These are phyloP conservation scores for Myotis vivesi DNA, from an alignment of 2,797 vertebrate species.

Conservation along the genomic window DNA sequence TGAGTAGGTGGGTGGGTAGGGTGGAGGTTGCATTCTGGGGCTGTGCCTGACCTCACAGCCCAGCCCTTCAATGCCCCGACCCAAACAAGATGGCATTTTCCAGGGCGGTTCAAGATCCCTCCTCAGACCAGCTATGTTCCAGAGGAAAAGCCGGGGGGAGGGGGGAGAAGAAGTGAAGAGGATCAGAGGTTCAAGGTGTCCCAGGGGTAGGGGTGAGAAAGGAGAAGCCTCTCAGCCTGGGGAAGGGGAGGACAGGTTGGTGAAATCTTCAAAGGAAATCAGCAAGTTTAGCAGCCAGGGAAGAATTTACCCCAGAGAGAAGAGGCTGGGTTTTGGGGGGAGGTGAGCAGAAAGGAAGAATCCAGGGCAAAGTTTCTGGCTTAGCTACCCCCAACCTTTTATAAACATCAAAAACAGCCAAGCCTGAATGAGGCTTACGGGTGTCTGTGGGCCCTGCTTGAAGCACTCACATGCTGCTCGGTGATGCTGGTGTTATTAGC, in stretches of 20 bases:
- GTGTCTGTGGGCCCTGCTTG: background rate
- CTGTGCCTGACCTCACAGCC: background rate
- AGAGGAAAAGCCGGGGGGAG: background rate
- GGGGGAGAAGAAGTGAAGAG: background rate
- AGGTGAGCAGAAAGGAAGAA: background rate
- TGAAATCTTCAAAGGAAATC: background rate
- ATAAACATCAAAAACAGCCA: background rate
- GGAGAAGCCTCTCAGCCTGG: background rate
- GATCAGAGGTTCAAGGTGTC: background rate
- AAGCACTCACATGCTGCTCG: background rate
- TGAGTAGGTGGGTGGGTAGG: too few species aligned
- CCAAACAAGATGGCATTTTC: background rate
- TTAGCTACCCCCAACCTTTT: background rate
- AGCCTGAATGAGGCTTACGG: rapidly evolving
- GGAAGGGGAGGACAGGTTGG: background rate
- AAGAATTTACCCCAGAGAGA: background rate
- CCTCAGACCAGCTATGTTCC: background rate
- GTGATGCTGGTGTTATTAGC: rapidly evolving
- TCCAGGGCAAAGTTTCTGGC: background rate
- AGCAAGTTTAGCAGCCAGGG: background rate
- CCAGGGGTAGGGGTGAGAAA: rapidly evolving
- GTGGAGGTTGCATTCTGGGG: background rate
- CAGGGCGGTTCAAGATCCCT: background rate
- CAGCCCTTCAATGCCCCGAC: background rate
- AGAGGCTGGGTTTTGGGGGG: background rate